Evolutionary conservation across 2,797 vertebrate species (phyloP).

Genomic region (Pterois miles): DNA sequence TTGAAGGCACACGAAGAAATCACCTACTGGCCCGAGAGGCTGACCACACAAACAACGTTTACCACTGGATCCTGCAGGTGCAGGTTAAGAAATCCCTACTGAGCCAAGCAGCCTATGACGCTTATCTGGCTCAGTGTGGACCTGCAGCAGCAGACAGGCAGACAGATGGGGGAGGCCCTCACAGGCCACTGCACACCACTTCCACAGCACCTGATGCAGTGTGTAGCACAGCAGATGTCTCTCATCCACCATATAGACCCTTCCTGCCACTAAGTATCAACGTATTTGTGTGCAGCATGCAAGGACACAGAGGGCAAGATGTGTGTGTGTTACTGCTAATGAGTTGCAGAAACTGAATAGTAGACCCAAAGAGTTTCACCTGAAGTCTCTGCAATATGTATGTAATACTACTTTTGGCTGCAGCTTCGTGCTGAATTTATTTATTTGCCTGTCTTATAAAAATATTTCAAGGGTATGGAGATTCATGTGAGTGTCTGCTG

Average conservation of each 20-base stretch:
- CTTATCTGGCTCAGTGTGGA: conserved; percentile 52
- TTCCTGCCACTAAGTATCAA: conserved; percentile 13
- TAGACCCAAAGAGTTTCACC: background rate
- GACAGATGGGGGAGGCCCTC: conserved; percentile 62
- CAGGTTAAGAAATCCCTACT: conserved; percentile 60
- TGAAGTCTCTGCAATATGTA: background rate
- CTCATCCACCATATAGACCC: conserved; percentile 21
- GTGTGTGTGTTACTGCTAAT: background rate
- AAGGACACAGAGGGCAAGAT: conserved; percentile 54
- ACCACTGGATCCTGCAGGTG: conserved; percentile 50
- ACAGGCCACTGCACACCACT: conserved; percentile 59
- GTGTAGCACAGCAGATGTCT: conserved; percentile 59
- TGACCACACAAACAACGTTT: conserved; percentile 12
- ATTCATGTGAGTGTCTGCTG: background rate
- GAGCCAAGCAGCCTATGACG: conserved; percentile 42
- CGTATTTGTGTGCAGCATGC: conserved; percentile 9
- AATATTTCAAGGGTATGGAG: conserved; percentile 3
- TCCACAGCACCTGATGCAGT: conserved; percentile 53
- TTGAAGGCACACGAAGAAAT: background rate
- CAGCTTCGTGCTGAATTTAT: background rate
- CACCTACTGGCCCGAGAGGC: background rate
- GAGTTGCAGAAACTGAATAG: conserved; percentile 26
- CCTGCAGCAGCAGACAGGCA: conserved; percentile 53
- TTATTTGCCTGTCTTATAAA: background rate
- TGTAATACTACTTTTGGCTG: conserved; percentile 2